Percentiles rank a stretch among this genome's conserved stretches.
Evolutionary conservation across 1,140 invertebrate genomes (phyloP).

Genomic region (Neoseiulus cucumeris): DNA sequence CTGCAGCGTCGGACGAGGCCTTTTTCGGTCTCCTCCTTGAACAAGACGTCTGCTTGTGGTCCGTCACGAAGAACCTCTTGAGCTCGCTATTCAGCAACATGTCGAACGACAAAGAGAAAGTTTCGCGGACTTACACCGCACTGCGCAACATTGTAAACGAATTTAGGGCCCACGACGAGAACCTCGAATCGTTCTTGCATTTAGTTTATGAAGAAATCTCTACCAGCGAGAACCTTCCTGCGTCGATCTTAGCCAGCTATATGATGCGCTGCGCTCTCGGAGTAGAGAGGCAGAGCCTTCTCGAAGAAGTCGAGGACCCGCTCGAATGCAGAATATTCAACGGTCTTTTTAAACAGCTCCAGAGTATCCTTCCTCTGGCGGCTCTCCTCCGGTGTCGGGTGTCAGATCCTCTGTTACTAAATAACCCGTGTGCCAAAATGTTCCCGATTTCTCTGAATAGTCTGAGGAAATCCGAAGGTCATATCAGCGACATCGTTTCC

Average conservation of each 20-base stretch:
- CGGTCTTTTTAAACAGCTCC: not conserved
- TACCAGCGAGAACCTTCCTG: not conserved
- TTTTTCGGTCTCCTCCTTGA: not conserved
- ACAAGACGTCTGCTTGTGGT: conserved; percentile 1
- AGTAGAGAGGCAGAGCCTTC: not conserved
- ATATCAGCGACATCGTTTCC: not conserved
- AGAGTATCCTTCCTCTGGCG: not conserved
- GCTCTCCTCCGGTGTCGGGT: not conserved
- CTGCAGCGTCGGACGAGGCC: not conserved
- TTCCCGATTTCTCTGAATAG: conserved; percentile 2
- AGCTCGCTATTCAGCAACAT: not conserved
- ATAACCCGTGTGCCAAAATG: not conserved
- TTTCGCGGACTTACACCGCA: not conserved
- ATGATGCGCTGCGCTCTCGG: not conserved
- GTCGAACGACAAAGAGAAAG: not conserved
- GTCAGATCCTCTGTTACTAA: not conserved
- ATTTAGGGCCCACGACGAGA: not conserved
- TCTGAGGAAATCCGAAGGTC: not conserved
- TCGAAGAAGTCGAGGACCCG: not conserved
- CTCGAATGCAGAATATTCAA: not conserved
- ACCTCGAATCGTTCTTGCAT: not conserved
- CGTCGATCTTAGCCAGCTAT: not conserved
- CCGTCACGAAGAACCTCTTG: not conserved
- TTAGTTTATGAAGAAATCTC: not conserved
- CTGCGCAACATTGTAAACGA: not conserved